Percentiles rank a stretch among this genome's conserved stretches.
Conservation (phyloP, 2,888 invertebrate genomes). For the Masnerella sp. region DNA sequence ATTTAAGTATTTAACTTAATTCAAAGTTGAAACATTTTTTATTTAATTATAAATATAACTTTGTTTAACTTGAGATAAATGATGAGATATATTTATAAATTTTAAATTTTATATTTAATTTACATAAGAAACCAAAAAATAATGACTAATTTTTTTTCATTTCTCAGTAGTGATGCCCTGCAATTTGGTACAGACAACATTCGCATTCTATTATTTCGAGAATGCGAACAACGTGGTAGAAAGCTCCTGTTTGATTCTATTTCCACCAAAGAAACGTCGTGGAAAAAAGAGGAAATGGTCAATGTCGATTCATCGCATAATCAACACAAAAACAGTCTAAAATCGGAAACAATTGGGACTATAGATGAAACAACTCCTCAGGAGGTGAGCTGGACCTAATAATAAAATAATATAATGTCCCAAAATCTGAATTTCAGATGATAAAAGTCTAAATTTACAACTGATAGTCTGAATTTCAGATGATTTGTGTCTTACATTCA, state of each 20-base stretch:
- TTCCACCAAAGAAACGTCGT: conserved; percentile 81
- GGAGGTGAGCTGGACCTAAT: conserved; percentile 78
- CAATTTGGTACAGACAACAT: conserved; percentile 86
- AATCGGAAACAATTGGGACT: conserved; percentile 78
- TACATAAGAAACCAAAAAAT: too few species aligned
- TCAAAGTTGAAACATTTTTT: too few species aligned
- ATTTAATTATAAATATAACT: too few species aligned
- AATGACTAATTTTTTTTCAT: too few species aligned
- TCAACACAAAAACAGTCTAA: conserved; percentile 41
- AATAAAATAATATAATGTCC: background rate
- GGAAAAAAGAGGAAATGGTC: conserved; percentile 54
- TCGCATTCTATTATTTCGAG: conserved; percentile 89
- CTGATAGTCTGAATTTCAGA: too few species aligned
- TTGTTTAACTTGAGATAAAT: too few species aligned
- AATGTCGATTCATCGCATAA: conserved; percentile 34
- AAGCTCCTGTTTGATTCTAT: conserved; percentile 91
- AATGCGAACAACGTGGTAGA: conserved; percentile 90
- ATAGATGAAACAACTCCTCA: conserved; percentile 82
- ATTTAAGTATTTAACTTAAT: too few species aligned
- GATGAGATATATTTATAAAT: too few species aligned
- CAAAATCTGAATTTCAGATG: too few species aligned
- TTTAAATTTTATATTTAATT: too few species aligned
- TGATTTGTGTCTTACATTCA: too few species aligned
- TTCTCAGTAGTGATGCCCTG: conserved; percentile 80
- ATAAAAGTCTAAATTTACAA: too few species aligned